Evolutionary conservation across 2,888 invertebrate genomes (phyloP), one percentile per base, ranked within the genome.

Genomic region (Therioaphis trifolii): DNA sequence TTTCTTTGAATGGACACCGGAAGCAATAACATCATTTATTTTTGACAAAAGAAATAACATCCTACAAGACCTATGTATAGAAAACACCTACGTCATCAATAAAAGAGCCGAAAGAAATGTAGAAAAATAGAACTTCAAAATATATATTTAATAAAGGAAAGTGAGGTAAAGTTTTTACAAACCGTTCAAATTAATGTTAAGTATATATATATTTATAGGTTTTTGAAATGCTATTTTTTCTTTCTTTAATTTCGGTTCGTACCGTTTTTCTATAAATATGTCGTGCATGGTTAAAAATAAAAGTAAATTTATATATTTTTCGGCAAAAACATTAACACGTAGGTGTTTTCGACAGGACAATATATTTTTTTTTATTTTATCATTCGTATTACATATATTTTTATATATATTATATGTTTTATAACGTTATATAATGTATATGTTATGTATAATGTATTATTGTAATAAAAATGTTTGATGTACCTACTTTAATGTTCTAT

Each of bases 1-100:
- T 74, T 55, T 55, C 74, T 35, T 55, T 74, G 74, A 74, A 74
- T 55, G 21, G n/a, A 35, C 35, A 74, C 74, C 35, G 74, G 74
- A 74, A 74, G 55, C 55, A n/a, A n/a, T 14, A 21, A 27, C 18
- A 71, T 49, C 24, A 27, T 71, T 74, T 74, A 35, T 55, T 72
- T 35, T 72, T 29, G 7, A 55, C 35, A 35, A 74, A 14, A 46
- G 4, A 1, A n/a, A n/a, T n/a, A 3, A n/a, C 52, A 52, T 52
- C 7, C n/a, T 52, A 52, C n/a, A 43, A 43, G 43, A 5, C 43
- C 5, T 52, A 52, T 5, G 18, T 18, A 43, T 49, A 12, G 9
- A 49, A 14, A 12, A 9, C 2, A 15, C 12, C 46, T 49, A 49
- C 12, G n/a, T n/a, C n/a, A n/a, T n/a, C n/a, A n/a, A n/a, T n/a